Base-by-base conservation (phyloP, 2,113 vertebrate genomes). In the Pygoscelis adeliae region DNA sequence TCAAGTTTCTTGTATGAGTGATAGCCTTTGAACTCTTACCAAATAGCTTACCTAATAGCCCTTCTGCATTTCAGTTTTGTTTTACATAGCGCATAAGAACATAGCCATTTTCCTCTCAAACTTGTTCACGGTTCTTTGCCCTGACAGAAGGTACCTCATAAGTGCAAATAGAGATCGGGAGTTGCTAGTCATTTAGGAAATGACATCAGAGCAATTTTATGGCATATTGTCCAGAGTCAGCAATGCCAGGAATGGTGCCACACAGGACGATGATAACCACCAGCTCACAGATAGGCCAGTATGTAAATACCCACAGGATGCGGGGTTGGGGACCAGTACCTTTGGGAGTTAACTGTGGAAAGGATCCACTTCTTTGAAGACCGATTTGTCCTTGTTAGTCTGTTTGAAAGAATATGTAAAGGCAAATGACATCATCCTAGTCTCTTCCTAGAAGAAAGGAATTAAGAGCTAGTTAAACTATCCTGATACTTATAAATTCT, bases 11-110 rank as follows among this genome's bases (percentile, higher is more conserved):
- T 87, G n/a, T 91, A 55, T 40, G 84, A 90, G 78, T 23, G 90
- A 88, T 86, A 95, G 59, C 82, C 83, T 97, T 97, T 94, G 96
- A 97, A 93, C 90, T 96, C 47, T 72, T 92, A 88, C 85, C 83
- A 76, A 82, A 87, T 87, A 73, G 4, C 42, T 93, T 90, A 66
- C 26, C 67, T 84, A 90, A 84, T 72, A 79, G 11, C 53, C 44
- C 29, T 40, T 42, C 40, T 85, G 19, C 26, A 25, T 84, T 87
- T 96, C 87, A 49, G 27, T 89, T 93, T 77, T 93, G 26, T 61
- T 89, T 79, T 72, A 25, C 21, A 36, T 34, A 66, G 38, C 2
- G 2, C 38, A 4, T 83, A 80, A 80, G 53, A 71, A 49, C 20
- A 6, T 2, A 52, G 26, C 15, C 16, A 32, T 91, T 94, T 96